These are phyloP conservation scores for Leptinotarsa juncta DNA, from an alignment of 2,888 invertebrate genomes.

Conservation along the genomic window DNA sequence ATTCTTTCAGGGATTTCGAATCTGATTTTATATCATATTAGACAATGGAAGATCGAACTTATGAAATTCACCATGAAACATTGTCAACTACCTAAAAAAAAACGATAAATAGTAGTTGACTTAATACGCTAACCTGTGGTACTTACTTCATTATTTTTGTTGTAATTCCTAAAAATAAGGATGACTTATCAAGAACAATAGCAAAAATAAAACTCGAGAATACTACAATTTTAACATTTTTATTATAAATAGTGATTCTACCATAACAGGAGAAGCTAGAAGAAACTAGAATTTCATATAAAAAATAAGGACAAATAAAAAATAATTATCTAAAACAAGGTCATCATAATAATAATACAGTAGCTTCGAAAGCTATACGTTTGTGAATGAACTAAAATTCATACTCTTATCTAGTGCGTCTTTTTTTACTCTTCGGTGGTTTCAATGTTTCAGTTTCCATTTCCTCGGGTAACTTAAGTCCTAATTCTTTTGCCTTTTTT, in stretches of 20 bases:
- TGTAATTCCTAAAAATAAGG: too few species aligned
- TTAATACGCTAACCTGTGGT: too few species aligned
- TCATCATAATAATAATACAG: conserved; percentile 31
- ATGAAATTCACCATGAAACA: too few species aligned
- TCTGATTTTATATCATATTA: too few species aligned
- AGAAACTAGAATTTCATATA: conserved; percentile 36
- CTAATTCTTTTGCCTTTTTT: conserved; percentile 77
- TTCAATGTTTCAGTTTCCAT: conserved; percentile 60
- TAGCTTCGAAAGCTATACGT: conserved; percentile 36
- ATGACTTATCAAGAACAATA: not conserved
- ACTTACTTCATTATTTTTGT: too few species aligned
- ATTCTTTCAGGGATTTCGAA: too few species aligned
- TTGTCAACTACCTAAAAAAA: too few species aligned
- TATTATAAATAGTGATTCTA: conserved; percentile 46
- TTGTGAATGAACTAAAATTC: conserved; percentile 42
- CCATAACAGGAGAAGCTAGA: conserved; percentile 40
- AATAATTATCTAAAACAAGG: conserved; percentile 38
- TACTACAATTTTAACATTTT: conserved; percentile 24
- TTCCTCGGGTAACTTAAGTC: conserved; percentile 66
- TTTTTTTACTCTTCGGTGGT: conserved; percentile 47
- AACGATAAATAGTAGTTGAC: too few species aligned
- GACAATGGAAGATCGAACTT: too few species aligned
- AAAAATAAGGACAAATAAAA: conserved; percentile 35
- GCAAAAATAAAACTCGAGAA: not conserved
- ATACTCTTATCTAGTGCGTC: conserved; percentile 42